Conservation (phyloP, 1,140 invertebrate species). For the Acromyrmex charruanus region DNA sequence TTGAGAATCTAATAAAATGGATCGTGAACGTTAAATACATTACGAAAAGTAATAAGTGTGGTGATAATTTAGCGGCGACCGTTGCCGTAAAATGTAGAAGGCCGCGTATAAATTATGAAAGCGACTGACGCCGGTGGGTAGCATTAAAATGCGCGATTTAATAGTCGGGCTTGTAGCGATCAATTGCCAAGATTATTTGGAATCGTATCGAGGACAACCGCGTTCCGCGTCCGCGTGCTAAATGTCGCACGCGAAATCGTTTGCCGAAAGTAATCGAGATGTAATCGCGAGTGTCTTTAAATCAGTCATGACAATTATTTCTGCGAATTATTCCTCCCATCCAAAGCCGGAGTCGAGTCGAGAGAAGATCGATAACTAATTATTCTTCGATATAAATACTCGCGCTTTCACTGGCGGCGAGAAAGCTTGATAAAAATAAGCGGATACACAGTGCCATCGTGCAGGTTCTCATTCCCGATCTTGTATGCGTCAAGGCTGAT, state of each 20-base stretch:
- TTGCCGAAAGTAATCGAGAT: constrained; percentile 10
- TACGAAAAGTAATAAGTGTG: constrained; percentile 40
- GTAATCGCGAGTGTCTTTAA: constrained; percentile 33
- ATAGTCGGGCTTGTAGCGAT: constrained; percentile 66
- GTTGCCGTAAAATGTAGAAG: constrained; percentile 75
- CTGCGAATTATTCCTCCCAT: constrained; percentile 27
- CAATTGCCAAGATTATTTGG: constrained; percentile 75
- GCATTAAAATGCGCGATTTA: constrained; percentile 74
- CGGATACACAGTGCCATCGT: background rate
- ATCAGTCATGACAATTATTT: constrained; percentile 11
- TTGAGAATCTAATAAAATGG: constrained; percentile 17
- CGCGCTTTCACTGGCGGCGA: constrained; percentile 50
- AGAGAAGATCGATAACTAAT: constrained; percentile 52
- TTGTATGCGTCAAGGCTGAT: background rate
- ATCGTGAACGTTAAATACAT: constrained; percentile 11
- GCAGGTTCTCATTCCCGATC: constrained; percentile 44
- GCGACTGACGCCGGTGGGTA: constrained; percentile 51
- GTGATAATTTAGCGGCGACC: constrained; percentile 71
- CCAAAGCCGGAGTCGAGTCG: background rate
- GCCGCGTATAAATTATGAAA: constrained; percentile 74
- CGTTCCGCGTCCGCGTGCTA: constrained; percentile 1
- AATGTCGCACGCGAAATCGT: constrained; percentile 25
- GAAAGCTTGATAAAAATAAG: constrained; percentile 58
- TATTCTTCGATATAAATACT: constrained; percentile 54
- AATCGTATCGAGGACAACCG: constrained; percentile 71